phyloP scores from a whole-genome alignment of 2,888 invertebrate species.

The Amblyteles armatorius region DNA sequence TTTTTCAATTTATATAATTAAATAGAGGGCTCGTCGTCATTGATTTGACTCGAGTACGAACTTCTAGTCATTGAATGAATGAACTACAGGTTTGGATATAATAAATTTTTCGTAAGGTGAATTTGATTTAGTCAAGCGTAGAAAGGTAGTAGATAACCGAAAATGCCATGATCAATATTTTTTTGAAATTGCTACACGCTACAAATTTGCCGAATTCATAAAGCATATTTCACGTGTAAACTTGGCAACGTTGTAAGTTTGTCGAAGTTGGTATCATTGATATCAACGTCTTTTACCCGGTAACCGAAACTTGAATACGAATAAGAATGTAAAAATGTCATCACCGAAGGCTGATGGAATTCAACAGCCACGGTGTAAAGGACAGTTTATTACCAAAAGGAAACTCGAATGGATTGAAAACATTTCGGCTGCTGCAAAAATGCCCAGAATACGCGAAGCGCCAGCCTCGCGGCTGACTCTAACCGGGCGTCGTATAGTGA shows the following conservation, averaged over 20 bases:
- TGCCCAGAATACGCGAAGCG: conserved; percentile 17
- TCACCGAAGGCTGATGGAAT: conserved; percentile 6
- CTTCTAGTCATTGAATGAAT: too few species aligned
- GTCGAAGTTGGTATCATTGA: conserved; percentile 5
- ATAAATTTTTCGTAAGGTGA: too few species aligned
- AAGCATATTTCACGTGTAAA: conserved; percentile 6
- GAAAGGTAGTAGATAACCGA: too few species aligned
- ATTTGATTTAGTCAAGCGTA: too few species aligned
- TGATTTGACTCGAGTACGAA: too few species aligned
- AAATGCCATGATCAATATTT: too few species aligned
- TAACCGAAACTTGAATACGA: conserved; percentile 12
- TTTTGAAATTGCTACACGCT: not conserved
- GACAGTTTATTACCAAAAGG: conserved; percentile 15
- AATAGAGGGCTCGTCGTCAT: too few species aligned
- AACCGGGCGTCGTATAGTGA: conserved; percentile 17
- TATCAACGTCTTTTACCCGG: conserved; percentile 7
- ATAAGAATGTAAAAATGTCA: not conserved
- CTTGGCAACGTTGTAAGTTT: conserved; percentile 21
- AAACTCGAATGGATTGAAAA: conserved; percentile 15
- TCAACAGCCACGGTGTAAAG: conserved; percentile 19
- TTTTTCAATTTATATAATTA: too few species aligned
- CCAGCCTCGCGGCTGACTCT: conserved; percentile 2
- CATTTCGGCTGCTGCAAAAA: conserved; percentile 22
- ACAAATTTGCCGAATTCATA: conserved; percentile 6
- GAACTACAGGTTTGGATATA: too few species aligned